Base-by-base conservation (phyloP, 1,140 invertebrate species). In the Cydia amplana region DNA sequence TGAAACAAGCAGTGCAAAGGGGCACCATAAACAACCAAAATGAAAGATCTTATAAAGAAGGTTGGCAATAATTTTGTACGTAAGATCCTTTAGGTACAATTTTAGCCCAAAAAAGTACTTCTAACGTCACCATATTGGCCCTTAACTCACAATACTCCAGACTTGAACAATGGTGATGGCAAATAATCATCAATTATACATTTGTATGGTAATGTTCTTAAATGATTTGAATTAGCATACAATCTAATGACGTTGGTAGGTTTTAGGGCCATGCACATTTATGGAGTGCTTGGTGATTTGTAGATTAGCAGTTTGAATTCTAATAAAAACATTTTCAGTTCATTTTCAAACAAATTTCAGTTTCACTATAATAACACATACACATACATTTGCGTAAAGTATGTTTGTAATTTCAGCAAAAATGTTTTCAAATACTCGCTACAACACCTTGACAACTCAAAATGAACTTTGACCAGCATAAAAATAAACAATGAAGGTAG, bases 401-500 rank as follows among this genome's bases (percentile, higher is more conserved):
- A 51, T 51, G 49, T 51, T 46, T 51, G 49, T 51, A 51, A 18
- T 51, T n/a, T 51, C 16, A n/a, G 49, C n/a, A 51, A 18, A 51
- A 51, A 51, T 46, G 43, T 46, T 46, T 46, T 46, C 55, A 60
- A 23, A 20, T 9, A 60, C 9, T 3, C 43, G 43, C n/a, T 60
- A 23, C 18, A 20, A 12, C 18, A 60, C 23, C 55, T 7, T 60
- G 2, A 60, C 20, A 14, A 64, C n/a, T 20, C 40, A 12, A 74
- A 55, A 32, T 78, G 77, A 64, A 78, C 76, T 78, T 79, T 78
- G 73, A 78, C 65, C 75, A 36, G 74, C 72, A 78, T 72, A 55
- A 76, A 75, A 72, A 65, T 49, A 9, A 74, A 67, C 67, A 82
- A 73, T 82, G 86, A 81, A 85, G 85, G 86, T 89, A 88, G 85